Evolutionary conservation across 2,113 vertebrate species (phyloP), one percentile per base, ranked within the genome.

Genomic region (Psilopsiagon aymara): DNA sequence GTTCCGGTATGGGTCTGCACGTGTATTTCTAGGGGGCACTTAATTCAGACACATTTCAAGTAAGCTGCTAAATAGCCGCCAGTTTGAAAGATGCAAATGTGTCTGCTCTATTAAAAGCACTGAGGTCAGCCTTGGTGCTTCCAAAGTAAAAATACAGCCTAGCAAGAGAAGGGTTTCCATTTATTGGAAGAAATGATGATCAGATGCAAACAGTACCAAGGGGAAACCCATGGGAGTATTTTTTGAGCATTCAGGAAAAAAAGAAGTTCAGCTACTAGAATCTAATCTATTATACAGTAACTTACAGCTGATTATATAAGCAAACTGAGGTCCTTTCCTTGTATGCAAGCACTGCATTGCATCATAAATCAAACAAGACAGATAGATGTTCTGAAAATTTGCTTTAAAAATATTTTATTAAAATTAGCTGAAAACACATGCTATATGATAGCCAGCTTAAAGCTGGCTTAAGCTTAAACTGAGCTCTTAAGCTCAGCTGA

Each of bases 41-140:
- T 95, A 94, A 94, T 94, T 77, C 84, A 90, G 79, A 88, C 46
- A 51, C 81, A 84, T 91, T 91, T 96, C 83, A 94, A 96, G 87
- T 67, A 86, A 89, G 66, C 64, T 89, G 74, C 64, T 91, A 95
- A 89, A 94, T 68, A 66, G 87, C 69, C 41, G 59, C 88, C 84
- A n/a, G 89, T 80, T 74, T 87, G 60, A 87, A 95, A 87, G 69
- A 75, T 70, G 55, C 44, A 88, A 96, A 75, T 47, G 27, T 35
- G 39, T 39, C 64, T 46, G 60, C 64, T 91, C 86, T 82, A 20
- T 62, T 88, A 73, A 82, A 82, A 90, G 68, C 53, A 62, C 16
- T 57, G 43, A 78, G 52, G 59, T 90, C 82, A 92, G 39, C 29
- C 68, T 78, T 33, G 69, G 20, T 88, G 35, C 66, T 78, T 46